phyloP scores from a whole-genome alignment of 2,888 invertebrate species.

The Orthonychiurus folsomi region DNA sequence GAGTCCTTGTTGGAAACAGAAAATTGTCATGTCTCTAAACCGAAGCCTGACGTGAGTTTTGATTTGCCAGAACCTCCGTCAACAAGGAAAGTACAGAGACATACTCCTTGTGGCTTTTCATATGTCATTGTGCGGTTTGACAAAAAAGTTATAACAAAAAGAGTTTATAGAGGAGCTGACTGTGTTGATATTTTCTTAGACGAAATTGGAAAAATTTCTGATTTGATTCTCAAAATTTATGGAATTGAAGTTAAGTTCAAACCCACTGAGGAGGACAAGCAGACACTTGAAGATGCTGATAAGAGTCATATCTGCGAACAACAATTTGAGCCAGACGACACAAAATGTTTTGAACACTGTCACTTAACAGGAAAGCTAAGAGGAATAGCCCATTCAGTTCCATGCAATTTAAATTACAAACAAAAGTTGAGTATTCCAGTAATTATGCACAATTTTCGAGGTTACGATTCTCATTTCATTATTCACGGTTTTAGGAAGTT shows the following conservation, averaged over 20 bases:
- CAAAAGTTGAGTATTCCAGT: too few relatives aligned
- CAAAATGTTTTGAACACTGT: slow-evolving; percentile 8
- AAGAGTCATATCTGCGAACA: slow-evolving; percentile 3
- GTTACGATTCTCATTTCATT: too few relatives aligned
- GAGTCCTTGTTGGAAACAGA: background rate
- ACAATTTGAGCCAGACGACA: slow-evolving; percentile 1
- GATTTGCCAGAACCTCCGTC: too few relatives aligned
- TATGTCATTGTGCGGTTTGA: slow-evolving; percentile 4
- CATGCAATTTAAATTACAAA: slow-evolving; percentile 6
- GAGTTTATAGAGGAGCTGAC: slow-evolving; percentile 7
- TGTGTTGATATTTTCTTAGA: slow-evolving; percentile 2
- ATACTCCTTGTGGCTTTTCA: slow-evolving; percentile 10
- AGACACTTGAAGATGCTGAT: background rate
- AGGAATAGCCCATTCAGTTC: background rate
- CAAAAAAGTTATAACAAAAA: background rate
- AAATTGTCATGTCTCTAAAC: too few relatives aligned
- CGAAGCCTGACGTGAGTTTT: too few relatives aligned
- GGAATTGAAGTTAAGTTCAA: background rate
- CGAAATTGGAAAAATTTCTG: background rate
- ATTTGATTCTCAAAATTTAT: background rate
- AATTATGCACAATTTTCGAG: too few relatives aligned
- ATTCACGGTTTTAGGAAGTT: slow-evolving; percentile 13
- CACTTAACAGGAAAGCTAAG: slow-evolving; percentile 6
- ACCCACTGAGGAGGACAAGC: background rate
- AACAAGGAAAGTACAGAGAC: background rate